These are phyloP conservation scores for Dryobates pubescens DNA, from an alignment of 2,797 vertebrate genomes.

Conservation along the genomic window DNA sequence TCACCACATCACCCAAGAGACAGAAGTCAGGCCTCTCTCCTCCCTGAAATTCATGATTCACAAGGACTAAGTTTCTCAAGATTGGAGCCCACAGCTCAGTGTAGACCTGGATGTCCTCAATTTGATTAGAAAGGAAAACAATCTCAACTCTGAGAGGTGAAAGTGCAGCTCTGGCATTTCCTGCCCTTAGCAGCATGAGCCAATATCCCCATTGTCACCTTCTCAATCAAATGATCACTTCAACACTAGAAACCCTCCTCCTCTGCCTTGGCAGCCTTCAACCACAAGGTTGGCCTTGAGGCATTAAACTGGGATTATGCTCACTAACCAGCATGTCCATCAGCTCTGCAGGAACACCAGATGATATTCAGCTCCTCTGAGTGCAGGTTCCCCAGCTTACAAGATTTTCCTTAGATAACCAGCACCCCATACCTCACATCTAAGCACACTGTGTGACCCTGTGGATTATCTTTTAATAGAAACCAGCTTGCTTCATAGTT, in stretches of 20 bases:
- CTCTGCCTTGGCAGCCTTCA: background rate
- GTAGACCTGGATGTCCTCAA: background rate
- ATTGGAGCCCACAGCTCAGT: background rate
- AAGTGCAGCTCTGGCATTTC: constrained; percentile 12
- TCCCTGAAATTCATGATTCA: background rate
- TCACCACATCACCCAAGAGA: background rate
- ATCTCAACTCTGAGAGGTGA: background rate
- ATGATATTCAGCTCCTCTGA: background rate
- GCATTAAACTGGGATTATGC: background rate
- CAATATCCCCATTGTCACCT: background rate
- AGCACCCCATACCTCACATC: background rate
- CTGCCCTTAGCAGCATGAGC: background rate
- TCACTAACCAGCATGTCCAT: background rate
- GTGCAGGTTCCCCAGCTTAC: background rate
- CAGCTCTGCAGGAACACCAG: background rate
- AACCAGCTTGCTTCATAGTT: background rate
- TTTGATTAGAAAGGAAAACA: constrained; percentile 18
- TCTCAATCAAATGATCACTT: background rate
- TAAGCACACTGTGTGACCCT: background rate
- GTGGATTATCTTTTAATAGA: background rate
- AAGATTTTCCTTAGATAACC: background rate
- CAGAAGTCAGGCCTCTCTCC: background rate
- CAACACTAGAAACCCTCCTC: background rate
- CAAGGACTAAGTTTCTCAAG: background rate
- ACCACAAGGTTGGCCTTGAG: background rate